phyloP scores from a whole-genome alignment of 2,113 vertebrate genomes.

The Camelus bactrianus region DNA sequence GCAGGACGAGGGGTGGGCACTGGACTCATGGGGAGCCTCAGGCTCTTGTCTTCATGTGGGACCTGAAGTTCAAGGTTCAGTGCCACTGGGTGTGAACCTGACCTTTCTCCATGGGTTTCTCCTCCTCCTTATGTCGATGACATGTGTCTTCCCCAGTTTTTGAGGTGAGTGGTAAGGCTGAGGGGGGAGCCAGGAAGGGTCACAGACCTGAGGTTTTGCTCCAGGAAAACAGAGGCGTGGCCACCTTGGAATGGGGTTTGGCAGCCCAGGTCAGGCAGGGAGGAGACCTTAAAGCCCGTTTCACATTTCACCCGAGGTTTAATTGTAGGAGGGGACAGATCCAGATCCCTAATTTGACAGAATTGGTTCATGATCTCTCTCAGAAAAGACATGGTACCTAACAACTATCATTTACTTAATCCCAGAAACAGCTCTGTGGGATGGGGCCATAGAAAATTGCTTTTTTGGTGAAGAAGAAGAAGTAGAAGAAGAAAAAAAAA shows the following conservation, averaged over 20 bases:
- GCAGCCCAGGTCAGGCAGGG: background rate
- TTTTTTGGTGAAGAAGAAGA: background rate
- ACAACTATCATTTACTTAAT: constrained; percentile 16
- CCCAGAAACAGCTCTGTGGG: background rate
- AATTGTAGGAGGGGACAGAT: background rate
- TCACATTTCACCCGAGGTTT: background rate
- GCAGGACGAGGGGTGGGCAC: background rate
- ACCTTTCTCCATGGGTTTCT: background rate
- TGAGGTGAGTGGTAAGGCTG: background rate
- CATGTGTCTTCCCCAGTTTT: background rate
- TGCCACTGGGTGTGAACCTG: background rate
- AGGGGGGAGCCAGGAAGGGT: background rate
- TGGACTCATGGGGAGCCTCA: rapidly evolving
- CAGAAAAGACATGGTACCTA: background rate
- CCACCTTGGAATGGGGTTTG: background rate
- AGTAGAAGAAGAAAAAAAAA: background rate
- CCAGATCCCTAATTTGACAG: background rate
- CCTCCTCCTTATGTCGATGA: background rate
- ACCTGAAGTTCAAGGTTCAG: background rate
- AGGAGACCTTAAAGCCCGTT: background rate
- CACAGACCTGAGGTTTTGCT: background rate
- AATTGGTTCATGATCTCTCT: background rate
- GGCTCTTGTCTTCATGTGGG: background rate
- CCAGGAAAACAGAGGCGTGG: background rate
- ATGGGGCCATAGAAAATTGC: background rate